A percentile compares a stretch with the other conserved stretches of the same genome.
Evolutionary conservation across 1,140 invertebrate genomes (phyloP).

Genomic region (Drosophila sp.): DNA sequence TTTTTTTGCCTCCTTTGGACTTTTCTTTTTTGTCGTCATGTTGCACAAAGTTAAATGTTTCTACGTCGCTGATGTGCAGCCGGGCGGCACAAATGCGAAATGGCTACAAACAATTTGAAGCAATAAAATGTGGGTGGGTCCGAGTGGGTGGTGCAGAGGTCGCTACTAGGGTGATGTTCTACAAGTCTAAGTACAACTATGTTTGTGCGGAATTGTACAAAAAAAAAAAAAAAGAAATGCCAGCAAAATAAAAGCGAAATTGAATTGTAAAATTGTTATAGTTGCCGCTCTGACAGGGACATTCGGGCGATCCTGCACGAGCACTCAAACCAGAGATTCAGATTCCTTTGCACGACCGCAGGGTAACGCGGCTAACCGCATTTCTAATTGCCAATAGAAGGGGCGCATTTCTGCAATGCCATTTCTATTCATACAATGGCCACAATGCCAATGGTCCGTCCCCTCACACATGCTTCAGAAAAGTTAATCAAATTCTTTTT

Average conservation of each 20-base stretch:
- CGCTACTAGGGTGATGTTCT: slow-evolving; percentile 7
- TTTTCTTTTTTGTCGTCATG: slow-evolving; percentile 48
- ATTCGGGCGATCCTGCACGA: neutral
- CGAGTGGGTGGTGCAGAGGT: slow-evolving; percentile 15
- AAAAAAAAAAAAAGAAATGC: slow-evolving; percentile 49
- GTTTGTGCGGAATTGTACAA: slow-evolving; percentile 14
- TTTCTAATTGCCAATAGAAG: slow-evolving; percentile 52
- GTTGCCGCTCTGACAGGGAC: slow-evolving; percentile 31
- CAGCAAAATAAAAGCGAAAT: slow-evolving; percentile 74
- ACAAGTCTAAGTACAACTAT: slow-evolving; percentile 35
- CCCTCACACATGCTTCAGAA: neutral
- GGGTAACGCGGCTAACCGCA: slow-evolving; percentile 15
- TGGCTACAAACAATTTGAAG: slow-evolving; percentile 80
- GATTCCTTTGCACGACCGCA: neutral
- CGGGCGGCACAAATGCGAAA: slow-evolving; percentile 79
- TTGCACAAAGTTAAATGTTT: slow-evolving; percentile 78
- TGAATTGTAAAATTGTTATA: slow-evolving; percentile 80
- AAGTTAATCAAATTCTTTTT: neutral
- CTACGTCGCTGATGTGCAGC: slow-evolving; percentile 70
- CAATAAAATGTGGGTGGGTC: slow-evolving; percentile 79
- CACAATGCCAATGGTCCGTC: neutral
- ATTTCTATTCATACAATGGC: neutral
- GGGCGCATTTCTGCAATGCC: neutral
- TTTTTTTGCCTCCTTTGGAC: slow-evolving; percentile 19
- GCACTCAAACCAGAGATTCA: neutral